Evolutionary conservation across 2,888 invertebrate species (phyloP).

Genomic region (Gasteruption jaculator): DNA sequence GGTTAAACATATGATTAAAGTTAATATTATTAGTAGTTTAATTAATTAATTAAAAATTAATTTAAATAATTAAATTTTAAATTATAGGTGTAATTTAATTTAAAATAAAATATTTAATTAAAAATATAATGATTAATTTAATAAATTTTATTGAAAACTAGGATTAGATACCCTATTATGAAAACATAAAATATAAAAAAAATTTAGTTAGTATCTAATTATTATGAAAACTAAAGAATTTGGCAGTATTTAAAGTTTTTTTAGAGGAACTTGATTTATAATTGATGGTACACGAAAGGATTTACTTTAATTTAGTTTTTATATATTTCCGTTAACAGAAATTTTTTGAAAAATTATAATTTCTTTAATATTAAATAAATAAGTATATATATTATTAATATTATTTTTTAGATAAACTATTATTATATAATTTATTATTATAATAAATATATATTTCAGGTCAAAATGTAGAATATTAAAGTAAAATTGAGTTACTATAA

Average conservation of each 20-base stretch:
- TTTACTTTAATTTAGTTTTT: constrained; percentile 55
- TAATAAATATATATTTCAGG: constrained; percentile 58
- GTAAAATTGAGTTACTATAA: constrained; percentile 69
- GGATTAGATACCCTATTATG: constrained; percentile 70
- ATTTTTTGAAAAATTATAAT: too few relatives aligned
- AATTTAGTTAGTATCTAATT: constrained; percentile 59
- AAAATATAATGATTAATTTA: too few relatives aligned
- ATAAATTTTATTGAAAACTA: too few relatives aligned
- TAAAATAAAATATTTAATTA: too few relatives aligned
- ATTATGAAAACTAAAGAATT: constrained; percentile 66
- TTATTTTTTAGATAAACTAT: constrained; percentile 51
- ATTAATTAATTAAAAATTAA: too few relatives aligned
- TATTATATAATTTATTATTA: constrained; percentile 52
- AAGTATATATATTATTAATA: too few relatives aligned
- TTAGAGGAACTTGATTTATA: constrained; percentile 68
- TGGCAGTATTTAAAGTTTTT: constrained; percentile 68
- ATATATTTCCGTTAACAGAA: constrained; percentile 52
- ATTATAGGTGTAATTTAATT: too few relatives aligned
- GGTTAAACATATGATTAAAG: constrained; percentile 20
- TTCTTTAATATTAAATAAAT: too few relatives aligned
- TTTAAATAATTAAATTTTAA: too few relatives aligned
- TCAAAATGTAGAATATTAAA: constrained; percentile 68
- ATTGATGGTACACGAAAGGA: constrained; percentile 65
- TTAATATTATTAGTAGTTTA: too few relatives aligned
- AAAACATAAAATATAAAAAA: constrained; percentile 47